Percentiles rank a stretch among this genome's conserved stretches.
phyloP scores from a whole-genome alignment of 2,113 vertebrate species.

The pig (Sus scrofa) region DNA sequence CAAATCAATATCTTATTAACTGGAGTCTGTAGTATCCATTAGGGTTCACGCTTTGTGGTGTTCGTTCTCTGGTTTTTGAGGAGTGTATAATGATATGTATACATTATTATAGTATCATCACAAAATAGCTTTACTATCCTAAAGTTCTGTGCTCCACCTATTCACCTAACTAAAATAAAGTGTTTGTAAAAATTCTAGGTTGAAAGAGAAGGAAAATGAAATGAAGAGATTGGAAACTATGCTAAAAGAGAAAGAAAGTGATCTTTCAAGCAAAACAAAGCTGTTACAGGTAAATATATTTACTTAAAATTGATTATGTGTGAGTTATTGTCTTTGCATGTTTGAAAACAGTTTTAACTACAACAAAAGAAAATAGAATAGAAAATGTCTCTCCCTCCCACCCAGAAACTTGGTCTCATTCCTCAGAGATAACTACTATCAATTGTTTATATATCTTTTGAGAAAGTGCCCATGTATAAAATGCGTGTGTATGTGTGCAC shows the following conservation, averaged over 20 bases:
- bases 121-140: neutral
- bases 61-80: neutral
- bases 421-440: neutral
- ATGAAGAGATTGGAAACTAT: constrained; percentile 89
- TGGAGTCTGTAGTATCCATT: neutral
- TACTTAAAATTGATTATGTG: constrained; percentile 1
- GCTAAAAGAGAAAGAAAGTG: constrained; percentile 88
- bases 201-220: constrained; percentile 91
- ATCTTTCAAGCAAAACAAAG: constrained; percentile 88
- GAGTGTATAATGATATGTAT: neutral
- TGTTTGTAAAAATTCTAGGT: constrained; percentile 87
- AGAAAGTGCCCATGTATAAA: neutral
- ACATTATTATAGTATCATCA: neutral
- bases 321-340: neutral
- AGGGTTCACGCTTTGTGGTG: neutral
- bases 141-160: neutral
- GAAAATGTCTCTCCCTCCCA: neutral
- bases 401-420: neutral
- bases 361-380: neutral
- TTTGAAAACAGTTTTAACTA: neutral
- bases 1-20: neutral
- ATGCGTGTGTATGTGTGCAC: neutral
- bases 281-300: constrained; percentile 90
- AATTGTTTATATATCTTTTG: constrained; percentile 26
- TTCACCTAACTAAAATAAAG: constrained; percentile 48